Percentiles rank a stretch among this genome's conserved stretches.
Evolutionary conservation across 2,797 vertebrate genomes (phyloP).

Genomic region (Pagetopsis macropterus): DNA sequence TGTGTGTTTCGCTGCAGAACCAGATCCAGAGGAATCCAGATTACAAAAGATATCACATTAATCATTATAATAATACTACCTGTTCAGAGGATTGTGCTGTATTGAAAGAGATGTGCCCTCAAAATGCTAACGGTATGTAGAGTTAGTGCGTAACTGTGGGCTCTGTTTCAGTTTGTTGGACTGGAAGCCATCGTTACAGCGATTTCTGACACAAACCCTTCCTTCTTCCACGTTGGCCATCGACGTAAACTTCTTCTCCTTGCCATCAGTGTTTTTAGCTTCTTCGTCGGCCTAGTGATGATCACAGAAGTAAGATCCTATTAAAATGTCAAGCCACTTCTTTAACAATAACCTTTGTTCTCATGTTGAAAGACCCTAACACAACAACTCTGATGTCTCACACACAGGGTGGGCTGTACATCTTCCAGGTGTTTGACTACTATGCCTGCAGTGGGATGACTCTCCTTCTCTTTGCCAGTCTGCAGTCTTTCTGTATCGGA

Average conservation of each 20-base stretch:
- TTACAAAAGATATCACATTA: background rate
- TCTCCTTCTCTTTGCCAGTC: slow-evolving; percentile 81
- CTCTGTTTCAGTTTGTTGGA: slow-evolving; percentile 84
- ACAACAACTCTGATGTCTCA: background rate
- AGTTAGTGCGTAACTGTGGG: slow-evolving; percentile 5
- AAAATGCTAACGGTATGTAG: background rate
- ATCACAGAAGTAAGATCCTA: slow-evolving; percentile 81
- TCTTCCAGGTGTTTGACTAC: slow-evolving; percentile 87
- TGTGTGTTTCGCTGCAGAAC: slow-evolving; percentile 9
- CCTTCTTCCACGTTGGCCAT: slow-evolving; percentile 80
- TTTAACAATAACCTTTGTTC: background rate
- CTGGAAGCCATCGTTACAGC: slow-evolving; percentile 81
- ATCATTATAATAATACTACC: background rate
- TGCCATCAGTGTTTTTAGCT: slow-evolving; percentile 70
- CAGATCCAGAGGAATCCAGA: background rate
- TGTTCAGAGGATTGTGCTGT: background rate
- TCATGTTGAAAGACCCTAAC: background rate
- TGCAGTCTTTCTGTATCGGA: slow-evolving; percentile 80
- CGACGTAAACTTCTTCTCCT: slow-evolving; percentile 85
- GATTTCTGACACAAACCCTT: slow-evolving; percentile 81
- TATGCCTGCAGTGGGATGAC: slow-evolving; percentile 87
- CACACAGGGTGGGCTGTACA: slow-evolving; percentile 83
- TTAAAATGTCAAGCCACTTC: background rate
- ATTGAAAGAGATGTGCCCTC: background rate
- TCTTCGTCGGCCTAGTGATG: slow-evolving; percentile 83